Evolutionary conservation across 2,888 invertebrate genomes (phyloP).

Genomic region (Punctoribates punctum): DNA sequence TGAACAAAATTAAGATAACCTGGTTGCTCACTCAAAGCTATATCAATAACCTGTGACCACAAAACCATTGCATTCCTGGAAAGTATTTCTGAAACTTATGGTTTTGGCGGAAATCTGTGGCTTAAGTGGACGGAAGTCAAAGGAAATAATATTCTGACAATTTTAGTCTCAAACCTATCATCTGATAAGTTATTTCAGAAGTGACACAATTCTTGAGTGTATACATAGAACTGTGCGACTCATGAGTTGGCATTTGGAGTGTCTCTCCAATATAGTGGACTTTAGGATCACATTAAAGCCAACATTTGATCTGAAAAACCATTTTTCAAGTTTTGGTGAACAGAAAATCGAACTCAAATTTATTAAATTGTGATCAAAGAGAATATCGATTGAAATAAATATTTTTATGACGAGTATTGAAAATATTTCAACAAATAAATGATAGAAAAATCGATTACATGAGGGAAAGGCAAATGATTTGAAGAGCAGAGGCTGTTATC

Average conservation of each 20-base stretch:
- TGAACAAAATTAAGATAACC: neutral
- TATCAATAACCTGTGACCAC: neutral
- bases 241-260: constrained; percentile 9
- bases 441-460: no score
- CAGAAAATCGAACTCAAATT: no score
- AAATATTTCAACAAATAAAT: no score
- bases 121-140: constrained; percentile 1
- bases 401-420: no score
- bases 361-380: no score
- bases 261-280: neutral
- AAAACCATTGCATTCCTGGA: neutral
- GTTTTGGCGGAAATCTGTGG: neutral
- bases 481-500: neutral
- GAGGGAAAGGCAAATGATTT: no score
- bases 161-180: constrained; percentile 3
- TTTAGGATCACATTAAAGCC: neutral
- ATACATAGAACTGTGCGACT: neutral
- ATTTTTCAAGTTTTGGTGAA: no score
- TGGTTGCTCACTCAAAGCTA: neutral
- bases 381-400: no score
- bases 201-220: neutral
- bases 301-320: no score
- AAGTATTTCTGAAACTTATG: neutral
- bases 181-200: constrained; percentile 9
- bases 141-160: constrained; percentile 16